Conservation (phyloP, 2,797 vertebrate species). For the Argentina silus region DNA sequence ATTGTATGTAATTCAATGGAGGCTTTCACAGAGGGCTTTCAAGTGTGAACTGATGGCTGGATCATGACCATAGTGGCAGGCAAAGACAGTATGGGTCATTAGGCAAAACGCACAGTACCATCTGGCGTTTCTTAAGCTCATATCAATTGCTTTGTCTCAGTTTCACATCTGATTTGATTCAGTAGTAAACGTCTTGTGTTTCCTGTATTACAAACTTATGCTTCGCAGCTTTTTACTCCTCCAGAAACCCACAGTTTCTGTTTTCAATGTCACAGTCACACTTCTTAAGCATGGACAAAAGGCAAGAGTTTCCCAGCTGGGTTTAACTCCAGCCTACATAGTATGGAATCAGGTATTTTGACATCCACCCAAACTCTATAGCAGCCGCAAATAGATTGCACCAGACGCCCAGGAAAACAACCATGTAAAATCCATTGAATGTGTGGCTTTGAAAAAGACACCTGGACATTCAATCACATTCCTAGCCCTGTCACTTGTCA, state of each 20-base stretch:
- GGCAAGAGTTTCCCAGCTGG: slow-evolving; percentile 20
- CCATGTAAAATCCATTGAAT: slow-evolving; percentile 34
- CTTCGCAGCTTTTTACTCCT: neutral
- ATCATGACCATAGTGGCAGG: slow-evolving; percentile 36
- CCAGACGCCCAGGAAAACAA: slow-evolving; percentile 9
- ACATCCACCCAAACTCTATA: slow-evolving; percentile 29
- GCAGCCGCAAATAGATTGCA: slow-evolving; percentile 16
- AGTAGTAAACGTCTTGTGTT: slow-evolving; percentile 20
- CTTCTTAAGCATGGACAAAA: slow-evolving; percentile 39
- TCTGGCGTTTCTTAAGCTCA: slow-evolving; percentile 47
- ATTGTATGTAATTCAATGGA: neutral
- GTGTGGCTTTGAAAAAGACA: slow-evolving; percentile 30
- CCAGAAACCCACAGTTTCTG: slow-evolving; percentile 19
- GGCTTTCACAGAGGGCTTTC: neutral
- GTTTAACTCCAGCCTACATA: slow-evolving; percentile 30
- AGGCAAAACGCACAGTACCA: slow-evolving; percentile 45
- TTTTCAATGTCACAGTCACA: slow-evolving; percentile 40
- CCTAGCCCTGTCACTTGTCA: slow-evolving; percentile 16
- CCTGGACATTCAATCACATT: slow-evolving; percentile 20
- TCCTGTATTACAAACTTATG: slow-evolving; percentile 10
- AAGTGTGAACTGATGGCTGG: slow-evolving; percentile 9
- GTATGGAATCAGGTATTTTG: slow-evolving; percentile 43
- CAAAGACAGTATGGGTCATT: slow-evolving; percentile 39
- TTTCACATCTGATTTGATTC: slow-evolving; percentile 36
- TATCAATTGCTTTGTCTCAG: slow-evolving; percentile 23